Evolutionary conservation across 2,888 invertebrate species (phyloP).

Genomic region (Drosophila mettleri): DNA sequence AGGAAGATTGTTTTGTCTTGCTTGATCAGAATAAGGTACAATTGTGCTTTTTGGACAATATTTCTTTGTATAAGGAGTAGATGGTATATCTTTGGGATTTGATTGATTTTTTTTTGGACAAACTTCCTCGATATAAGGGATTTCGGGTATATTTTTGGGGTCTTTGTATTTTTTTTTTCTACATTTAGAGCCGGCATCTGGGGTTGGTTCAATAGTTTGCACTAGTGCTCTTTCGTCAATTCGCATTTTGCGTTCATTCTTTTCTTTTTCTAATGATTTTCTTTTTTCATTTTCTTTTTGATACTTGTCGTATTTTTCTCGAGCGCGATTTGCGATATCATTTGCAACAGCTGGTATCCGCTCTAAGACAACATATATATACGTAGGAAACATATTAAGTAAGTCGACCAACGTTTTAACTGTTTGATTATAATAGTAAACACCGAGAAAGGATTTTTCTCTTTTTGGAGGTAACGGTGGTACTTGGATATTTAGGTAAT

Average conservation of each 20-base stretch:
- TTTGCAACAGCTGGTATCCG: constrained; percentile 29
- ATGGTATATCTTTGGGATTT: constrained; percentile 4
- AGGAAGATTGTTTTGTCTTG: not conserved
- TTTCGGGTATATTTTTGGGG: constrained; percentile 7
- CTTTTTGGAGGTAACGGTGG: constrained; percentile 61
- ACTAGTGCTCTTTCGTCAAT: constrained; percentile 42
- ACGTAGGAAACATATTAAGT: constrained; percentile 40
- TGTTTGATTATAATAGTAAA: constrained; percentile 60
- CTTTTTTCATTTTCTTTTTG: not conserved
- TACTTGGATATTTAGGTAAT: constrained; percentile 50
- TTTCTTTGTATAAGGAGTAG: constrained; percentile 19
- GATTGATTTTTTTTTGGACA: not conserved
- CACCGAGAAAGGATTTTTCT: constrained; percentile 39
- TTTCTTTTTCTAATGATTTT: constrained; percentile 22
- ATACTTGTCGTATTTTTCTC: constrained; percentile 25
- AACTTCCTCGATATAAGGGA: not conserved
- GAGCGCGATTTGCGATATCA: not conserved
- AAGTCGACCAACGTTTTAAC: constrained; percentile 47
- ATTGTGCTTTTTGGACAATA: not conserved
- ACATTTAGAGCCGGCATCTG: constrained; percentile 11
- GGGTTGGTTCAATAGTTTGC: constrained; percentile 14
- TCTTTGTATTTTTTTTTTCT: not conserved
- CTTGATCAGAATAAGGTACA: not conserved
- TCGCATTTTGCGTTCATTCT: constrained; percentile 4
- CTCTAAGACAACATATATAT: constrained; percentile 31